phyloP scores from a whole-genome alignment of 2,797 vertebrate genomes.

The Champsocephalus esox region DNA sequence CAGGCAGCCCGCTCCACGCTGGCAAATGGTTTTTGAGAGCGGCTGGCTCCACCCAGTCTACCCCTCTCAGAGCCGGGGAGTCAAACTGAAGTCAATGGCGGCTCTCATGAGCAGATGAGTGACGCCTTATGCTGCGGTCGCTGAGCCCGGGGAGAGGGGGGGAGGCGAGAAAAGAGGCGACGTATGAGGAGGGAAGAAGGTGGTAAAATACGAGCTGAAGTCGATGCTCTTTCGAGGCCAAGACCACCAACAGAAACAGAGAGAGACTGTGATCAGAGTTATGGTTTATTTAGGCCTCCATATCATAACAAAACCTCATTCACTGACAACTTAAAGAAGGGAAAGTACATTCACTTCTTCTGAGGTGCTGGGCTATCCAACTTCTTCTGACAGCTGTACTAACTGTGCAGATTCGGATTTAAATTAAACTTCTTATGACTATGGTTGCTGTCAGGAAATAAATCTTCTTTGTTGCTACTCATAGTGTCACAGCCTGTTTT shows the following conservation, averaged over 20 bases:
- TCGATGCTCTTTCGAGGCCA: conserved; percentile 40
- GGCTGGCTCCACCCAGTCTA: conserved; percentile 75
- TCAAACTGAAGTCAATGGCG: conserved; percentile 79
- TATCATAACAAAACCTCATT: conserved; percentile 1
- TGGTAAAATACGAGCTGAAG: conserved; percentile 65
- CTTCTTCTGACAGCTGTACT: not conserved
- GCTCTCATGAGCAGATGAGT: conserved; percentile 81
- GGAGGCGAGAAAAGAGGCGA: not conserved
- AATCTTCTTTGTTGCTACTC: not conserved
- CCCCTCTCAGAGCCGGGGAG: conserved; percentile 60
- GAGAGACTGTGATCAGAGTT: conserved; percentile 39
- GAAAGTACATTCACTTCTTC: not conserved
- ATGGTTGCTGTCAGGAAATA: not conserved
- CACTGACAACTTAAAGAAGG: not conserved
- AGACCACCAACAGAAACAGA: conserved; percentile 66
- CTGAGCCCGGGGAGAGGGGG: conserved; percentile 9
- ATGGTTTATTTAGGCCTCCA: conserved; percentile 15
- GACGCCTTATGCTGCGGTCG: conserved; percentile 76
- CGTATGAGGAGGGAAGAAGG: conserved; percentile 45
- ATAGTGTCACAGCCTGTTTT: not conserved
- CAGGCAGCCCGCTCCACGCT: conserved; percentile 70
- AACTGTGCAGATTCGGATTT: not conserved
- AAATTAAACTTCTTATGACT: not conserved
- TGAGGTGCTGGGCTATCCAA: not conserved
- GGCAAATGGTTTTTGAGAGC: conserved; percentile 66